Evolutionary conservation across 1,140 invertebrate genomes (phyloP), one percentile per base, ranked within the genome.

Genomic region (Calephelis nemesis): DNA sequence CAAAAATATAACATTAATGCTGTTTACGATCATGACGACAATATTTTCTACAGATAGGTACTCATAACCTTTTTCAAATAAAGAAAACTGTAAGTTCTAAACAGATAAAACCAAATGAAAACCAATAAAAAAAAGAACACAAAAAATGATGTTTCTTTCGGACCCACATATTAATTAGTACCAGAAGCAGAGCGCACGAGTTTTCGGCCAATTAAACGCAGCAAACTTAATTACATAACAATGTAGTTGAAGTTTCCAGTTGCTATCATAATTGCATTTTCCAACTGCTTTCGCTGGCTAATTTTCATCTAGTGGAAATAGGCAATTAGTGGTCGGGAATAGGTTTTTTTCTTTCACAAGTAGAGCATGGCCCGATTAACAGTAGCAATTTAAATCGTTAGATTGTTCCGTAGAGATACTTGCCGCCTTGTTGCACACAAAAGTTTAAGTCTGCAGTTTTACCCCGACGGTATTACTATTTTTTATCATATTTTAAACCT

Each of bases 391-490:
- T 75, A 67, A 75, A 73, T 73, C 67, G 69, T 66, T 66, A 67
- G 74, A 75, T 73, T 73, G 71, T 75, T 73, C 63, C 63, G 54
- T 66, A 49, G 69, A 71, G 70, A 67, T 67, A 15, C 48, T 64
- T 64, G 63, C 65, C 47, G 54, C 63, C 67, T 73, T 69, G 67
- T 72, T 68, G 62, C 63, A 65, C 30, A 54, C 63, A 65, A 62
- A 71, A 74, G 69, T 68, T 74, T 68, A 64, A 73, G 69, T 68
- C 69, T 73, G 71, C 74, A 73, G 48, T 70, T 75, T 73, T 70
- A 52, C 62, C 54, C 11, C 54, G 65, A 58, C 66, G 62, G 66
- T 70, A 67, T 66, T 58, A 58, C 30, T 39, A 63, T 67, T 72
- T 62, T 47, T 62, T 62, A 62, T 58, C 54, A 58, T 58, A 58